phyloP scores from a whole-genome alignment of 2,888 invertebrate species.

The Dryadula phaetusa region DNA sequence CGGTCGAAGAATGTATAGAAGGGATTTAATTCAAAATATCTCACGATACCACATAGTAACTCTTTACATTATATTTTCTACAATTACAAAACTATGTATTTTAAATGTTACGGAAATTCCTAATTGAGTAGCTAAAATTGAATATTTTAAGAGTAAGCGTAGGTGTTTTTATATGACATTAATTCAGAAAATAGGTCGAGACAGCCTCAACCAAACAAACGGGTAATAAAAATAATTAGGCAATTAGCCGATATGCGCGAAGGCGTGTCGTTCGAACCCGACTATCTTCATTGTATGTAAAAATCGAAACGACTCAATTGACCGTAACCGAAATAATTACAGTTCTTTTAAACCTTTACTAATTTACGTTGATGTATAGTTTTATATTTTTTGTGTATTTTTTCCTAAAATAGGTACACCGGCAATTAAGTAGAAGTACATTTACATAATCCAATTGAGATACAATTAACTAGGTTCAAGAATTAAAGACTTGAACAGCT shows the following conservation, averaged over 20 bases:
- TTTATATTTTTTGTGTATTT: not conserved
- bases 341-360: not conserved
- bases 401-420: not conserved
- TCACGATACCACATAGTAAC: not conserved
- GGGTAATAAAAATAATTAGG: constrained; percentile 82
- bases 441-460: not conserved
- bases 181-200: constrained; percentile 70
- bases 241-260: constrained; percentile 73
- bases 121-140: not conserved
- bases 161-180: constrained; percentile 50
- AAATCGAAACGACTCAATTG: constrained; percentile 47
- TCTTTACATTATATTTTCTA: not conserved
- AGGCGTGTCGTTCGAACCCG: constrained; percentile 65
- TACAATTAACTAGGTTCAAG: too few relatives aligned
- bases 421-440: too few relatives aligned
- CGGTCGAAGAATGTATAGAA: constrained; percentile 6
- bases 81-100: too few relatives aligned
- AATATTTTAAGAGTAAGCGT: not conserved
- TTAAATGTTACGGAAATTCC: not conserved
- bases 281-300: constrained; percentile 59
- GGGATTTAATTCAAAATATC: constrained; percentile 1
- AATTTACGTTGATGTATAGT: not conserved
- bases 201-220: constrained; percentile 69
- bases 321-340: constrained; percentile 37
- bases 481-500: too few relatives aligned